Evolutionary conservation across 2,113 vertebrate genomes (phyloP).

Genomic region (Heterotilapia buettikoferi): DNA sequence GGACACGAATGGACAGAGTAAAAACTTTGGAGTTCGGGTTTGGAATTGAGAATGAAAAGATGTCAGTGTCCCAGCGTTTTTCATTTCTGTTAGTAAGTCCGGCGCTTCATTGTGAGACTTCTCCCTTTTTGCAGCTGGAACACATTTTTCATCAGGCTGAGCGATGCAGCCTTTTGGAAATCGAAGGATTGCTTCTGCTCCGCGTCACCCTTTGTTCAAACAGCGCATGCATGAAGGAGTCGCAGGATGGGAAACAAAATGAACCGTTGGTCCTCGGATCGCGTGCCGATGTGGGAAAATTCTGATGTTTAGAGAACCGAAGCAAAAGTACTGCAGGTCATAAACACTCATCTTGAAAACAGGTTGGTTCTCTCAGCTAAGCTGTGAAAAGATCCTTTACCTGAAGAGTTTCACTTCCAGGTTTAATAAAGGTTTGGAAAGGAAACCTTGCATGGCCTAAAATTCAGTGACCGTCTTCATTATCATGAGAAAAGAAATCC

Average conservation of each 20-base stretch:
- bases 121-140: not conserved
- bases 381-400: not conserved
- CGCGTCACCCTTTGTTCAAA: not conserved
- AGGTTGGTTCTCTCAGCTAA: not conserved
- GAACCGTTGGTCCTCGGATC: not conserved
- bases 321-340: not conserved
- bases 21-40: not conserved
- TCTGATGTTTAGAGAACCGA: not conserved
- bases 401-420: not conserved
- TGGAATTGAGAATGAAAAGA: not conserved
- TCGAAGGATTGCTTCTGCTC: not conserved
- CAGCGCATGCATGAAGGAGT: not conserved
- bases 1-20: accelerated
- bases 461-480: not conserved
- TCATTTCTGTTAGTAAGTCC: not conserved
- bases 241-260: not conserved
- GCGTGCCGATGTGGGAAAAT: not conserved
- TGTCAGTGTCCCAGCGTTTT: not conserved
- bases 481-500: not conserved
- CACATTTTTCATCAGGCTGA: not conserved
- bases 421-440: not conserved
- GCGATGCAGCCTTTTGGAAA: not conserved
- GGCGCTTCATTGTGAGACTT: accelerated
- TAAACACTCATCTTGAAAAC: not conserved
- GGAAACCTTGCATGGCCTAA: not conserved